A percentile compares a stretch with the other conserved stretches of the same genome.
Evolutionary conservation across 30 jellyfish, hydroid and myxozoan species (phyloP).

Genomic region (Mastigias papua): DNA sequence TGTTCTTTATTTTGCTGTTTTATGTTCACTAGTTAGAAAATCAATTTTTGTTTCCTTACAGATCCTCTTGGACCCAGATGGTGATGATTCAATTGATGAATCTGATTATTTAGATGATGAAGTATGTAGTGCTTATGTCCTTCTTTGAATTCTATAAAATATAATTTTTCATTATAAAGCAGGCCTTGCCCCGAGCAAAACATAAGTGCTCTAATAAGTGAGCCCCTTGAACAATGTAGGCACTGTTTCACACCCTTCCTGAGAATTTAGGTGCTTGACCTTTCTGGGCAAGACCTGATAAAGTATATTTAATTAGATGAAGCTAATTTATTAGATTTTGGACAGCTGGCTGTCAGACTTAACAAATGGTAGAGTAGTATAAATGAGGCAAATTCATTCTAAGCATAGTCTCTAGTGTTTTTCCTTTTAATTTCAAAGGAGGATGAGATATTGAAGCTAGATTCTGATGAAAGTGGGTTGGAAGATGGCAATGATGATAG

Average conservation of each 20-base stretch:
- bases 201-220: too few species aligned
- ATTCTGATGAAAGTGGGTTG: slow-evolving; percentile 50
- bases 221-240: too few species aligned
- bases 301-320: too few species aligned
- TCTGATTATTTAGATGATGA: slow-evolving; percentile 2
- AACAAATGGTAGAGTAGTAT: not conserved
- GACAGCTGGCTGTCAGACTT: not conserved
- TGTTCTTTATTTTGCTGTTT: not conserved
- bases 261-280: too few species aligned
- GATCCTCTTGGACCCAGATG: not conserved
- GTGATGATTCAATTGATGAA: not conserved
- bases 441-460: slow-evolving; percentile 57
- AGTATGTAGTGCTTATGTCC: not conserved
- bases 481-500: slow-evolving; percentile 26
- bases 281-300: too few species aligned
- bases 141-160: not conserved
- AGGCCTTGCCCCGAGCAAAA: too few species aligned
- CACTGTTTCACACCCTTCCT: too few species aligned
- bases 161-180: too few species aligned
- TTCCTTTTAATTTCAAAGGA: not conserved
- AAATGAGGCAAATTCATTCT: not conserved
- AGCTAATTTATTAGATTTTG: not conserved
- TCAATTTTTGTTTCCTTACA: not conserved
- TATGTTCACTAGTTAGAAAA: too few species aligned
- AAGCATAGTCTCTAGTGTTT: not conserved